Evolutionary conservation across 92 coral and sea anemone species (phyloP), one percentile per base, ranked within the genome.

Genomic region (Isaurus tuberculatus): DNA sequence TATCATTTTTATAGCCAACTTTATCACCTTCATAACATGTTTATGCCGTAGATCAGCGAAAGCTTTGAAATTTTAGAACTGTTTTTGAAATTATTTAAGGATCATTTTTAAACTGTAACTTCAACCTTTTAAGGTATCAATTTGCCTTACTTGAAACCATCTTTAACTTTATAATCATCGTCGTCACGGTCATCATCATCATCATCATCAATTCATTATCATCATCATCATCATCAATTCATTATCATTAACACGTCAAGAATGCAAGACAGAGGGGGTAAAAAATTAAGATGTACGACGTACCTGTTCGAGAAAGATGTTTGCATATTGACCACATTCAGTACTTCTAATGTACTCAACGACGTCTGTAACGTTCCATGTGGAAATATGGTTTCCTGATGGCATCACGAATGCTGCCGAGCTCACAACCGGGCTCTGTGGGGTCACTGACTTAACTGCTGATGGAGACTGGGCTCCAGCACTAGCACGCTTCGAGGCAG

Each of bases 241-340:
- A 7, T 40, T 40, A 40, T 3, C 7, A 40, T 7, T 7, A 0
- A 7, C 10, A 40, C 0, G 7, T 40, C 9, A 40, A 2, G 10
- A 13, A 40, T 6, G 11, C 1, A 9, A 40, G 1, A 2, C 11
- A 40, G 11, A 7, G 9, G 11, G 1, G 10, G 46, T 1, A 40
- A 40, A 40, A 7, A 40, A 9, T 8, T 40, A 7, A 4, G 1
- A 2, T 51, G 22, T 51, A 20, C 58, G 4, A 55, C 69, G 1
- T 70, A 93, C 97, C 94, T 93, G 95, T 78, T 88, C 94, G 67
- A 67, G 68, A 72, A 94, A 94, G 73, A 88, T 86, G 29, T 86
- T 72, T 4, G 93, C 91, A 68, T 91, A 94, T 44, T 69, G 87
- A 75, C 77, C 69, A 49, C 93, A 94, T 51, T 86, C 98, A 11